phyloP scores from a whole-genome alignment of 1,140 invertebrate genomes.

The Penaeus indicus region DNA sequence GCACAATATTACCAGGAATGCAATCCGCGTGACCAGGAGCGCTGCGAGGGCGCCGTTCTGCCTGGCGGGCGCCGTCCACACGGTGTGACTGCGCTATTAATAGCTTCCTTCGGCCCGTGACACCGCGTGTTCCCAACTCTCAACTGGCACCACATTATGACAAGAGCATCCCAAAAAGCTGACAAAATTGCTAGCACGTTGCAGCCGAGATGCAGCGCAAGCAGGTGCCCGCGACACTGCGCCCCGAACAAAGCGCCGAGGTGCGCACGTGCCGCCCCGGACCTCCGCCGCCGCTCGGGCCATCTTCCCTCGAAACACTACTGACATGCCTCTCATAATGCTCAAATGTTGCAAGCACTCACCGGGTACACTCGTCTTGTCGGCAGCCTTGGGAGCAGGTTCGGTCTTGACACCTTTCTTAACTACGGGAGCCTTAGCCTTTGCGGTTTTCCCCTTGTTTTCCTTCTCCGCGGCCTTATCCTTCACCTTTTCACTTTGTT shows the following conservation, averaged over 20 bases:
- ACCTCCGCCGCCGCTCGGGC: not conserved
- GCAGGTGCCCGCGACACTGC: not conserved
- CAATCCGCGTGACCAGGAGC: too few species aligned
- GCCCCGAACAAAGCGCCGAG: not conserved
- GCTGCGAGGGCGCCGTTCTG: too few species aligned
- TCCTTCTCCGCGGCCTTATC: slow-evolving; percentile 87
- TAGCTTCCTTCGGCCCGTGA: not conserved
- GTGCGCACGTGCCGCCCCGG: slow-evolving; percentile 51
- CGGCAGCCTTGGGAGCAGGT: slow-evolving; percentile 47
- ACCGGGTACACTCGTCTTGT: slow-evolving; percentile 52
- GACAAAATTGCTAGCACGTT: not conserved
- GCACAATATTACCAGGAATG: too few species aligned
- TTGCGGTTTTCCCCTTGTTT: slow-evolving; percentile 73
- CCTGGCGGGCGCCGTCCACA: not conserved
- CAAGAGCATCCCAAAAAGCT: not conserved
- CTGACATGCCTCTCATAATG: too few species aligned
- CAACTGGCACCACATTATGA: not conserved
- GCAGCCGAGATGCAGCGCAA: not conserved
- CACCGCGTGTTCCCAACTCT: not conserved
- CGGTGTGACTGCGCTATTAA: slow-evolving; percentile 33
- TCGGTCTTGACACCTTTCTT: slow-evolving; percentile 71
- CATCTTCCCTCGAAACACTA: not conserved
- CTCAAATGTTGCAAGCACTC: slow-evolving; percentile 13
- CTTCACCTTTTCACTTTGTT: slow-evolving; percentile 86
- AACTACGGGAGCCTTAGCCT: slow-evolving; percentile 75